Evolutionary conservation across 2,113 vertebrate genomes (phyloP).

Genomic region (Hemiscyllium ocellatum): DNA sequence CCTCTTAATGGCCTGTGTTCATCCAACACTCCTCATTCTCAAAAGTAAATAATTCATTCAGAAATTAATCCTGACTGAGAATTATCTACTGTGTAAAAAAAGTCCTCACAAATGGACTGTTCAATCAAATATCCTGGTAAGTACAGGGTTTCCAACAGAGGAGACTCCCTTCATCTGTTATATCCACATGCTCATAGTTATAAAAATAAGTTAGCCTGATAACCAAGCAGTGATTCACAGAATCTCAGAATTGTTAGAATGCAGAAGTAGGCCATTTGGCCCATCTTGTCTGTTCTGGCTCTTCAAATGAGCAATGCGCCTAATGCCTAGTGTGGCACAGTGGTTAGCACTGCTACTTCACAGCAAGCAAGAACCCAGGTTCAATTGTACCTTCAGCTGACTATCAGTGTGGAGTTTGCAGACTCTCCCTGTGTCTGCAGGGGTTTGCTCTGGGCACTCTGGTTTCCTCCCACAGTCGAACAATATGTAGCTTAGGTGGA

Average conservation of each 20-base stretch:
- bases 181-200: neutral
- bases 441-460: too few relatives aligned
- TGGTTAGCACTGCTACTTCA: too few relatives aligned
- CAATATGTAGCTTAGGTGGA: too few relatives aligned
- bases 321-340: too few relatives aligned
- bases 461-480: too few relatives aligned
- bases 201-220: neutral
- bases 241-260: neutral
- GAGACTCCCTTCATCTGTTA: neutral
- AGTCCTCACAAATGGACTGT: neutral
- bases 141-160: neutral
- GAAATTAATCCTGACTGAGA: constrained; percentile 27
- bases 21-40: neutral
- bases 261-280: neutral
- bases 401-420: too few relatives aligned
- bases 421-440: too few relatives aligned
- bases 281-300: neutral
- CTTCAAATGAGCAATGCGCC: neutral
- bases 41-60: neutral
- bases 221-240: neutral
- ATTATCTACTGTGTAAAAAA: neutral
- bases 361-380: too few relatives aligned
- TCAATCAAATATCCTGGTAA: neutral
- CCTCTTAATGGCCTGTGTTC: neutral
- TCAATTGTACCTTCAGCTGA: too few relatives aligned